These are phyloP conservation scores for Latrodectus geometricus DNA, from an alignment of 1,140 invertebrate genomes.

Conservation along the genomic window DNA sequence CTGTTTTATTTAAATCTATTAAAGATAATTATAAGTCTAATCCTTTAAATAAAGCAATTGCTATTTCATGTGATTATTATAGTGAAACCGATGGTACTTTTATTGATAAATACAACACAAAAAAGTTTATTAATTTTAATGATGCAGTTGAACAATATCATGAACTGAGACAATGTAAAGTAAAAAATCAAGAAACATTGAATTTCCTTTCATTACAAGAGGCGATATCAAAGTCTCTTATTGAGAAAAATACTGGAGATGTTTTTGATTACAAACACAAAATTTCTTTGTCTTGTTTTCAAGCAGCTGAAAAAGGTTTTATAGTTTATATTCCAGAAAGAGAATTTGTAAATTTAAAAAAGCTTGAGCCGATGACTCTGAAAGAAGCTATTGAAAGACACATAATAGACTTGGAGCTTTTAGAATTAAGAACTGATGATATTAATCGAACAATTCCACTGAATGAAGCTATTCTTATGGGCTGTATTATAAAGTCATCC, in stretches of 20 bases:
- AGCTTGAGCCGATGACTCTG: slow-evolving; percentile 42
- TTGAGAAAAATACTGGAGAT: slow-evolving; percentile 82
- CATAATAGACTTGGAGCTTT: slow-evolving; percentile 48
- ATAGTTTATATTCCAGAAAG: slow-evolving; percentile 68
- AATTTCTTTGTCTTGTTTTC: slow-evolving; percentile 84
- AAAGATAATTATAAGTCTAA: slow-evolving; percentile 68
- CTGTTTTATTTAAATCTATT: slow-evolving; percentile 27
- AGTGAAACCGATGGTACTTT: slow-evolving; percentile 81
- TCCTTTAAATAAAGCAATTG: slow-evolving; percentile 75
- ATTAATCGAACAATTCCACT: slow-evolving; percentile 79
- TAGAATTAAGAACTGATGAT: neutral
- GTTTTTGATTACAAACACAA: slow-evolving; percentile 85
- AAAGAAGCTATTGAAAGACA: slow-evolving; percentile 51
- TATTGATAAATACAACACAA: slow-evolving; percentile 79
- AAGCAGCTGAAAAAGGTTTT: slow-evolving; percentile 81
- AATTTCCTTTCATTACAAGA: slow-evolving; percentile 78
- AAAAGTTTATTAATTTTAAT: slow-evolving; percentile 80
- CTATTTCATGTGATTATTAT: slow-evolving; percentile 80
- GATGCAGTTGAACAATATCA: slow-evolving; percentile 78
- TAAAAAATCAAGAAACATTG: slow-evolving; percentile 80
- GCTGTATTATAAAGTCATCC: slow-evolving; percentile 81
- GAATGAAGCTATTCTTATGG: slow-evolving; percentile 84
- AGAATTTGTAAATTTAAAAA: neutral
- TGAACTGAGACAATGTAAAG: slow-evolving; percentile 80
- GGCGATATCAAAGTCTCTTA: slow-evolving; percentile 79